Conservation (phyloP, 1,140 invertebrate species). For the Drosophila nigromelanica region DNA sequence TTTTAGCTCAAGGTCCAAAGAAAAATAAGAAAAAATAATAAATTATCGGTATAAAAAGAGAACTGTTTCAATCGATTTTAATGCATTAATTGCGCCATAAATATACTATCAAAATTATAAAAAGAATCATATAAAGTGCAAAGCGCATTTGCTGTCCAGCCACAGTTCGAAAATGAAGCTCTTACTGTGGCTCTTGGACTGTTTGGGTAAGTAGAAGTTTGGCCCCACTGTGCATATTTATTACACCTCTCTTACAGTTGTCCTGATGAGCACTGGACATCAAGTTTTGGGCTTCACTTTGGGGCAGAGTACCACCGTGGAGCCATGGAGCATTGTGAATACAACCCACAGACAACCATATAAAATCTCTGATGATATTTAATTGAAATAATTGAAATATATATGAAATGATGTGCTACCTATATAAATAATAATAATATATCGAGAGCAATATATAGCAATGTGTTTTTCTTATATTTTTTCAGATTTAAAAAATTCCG, state of each 20-base stretch:
- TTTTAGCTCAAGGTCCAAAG: neutral
- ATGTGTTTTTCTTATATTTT: neutral
- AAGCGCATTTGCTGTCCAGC: conserved; percentile 20
- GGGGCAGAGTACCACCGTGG: neutral
- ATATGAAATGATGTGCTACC: neutral
- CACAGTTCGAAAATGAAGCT: conserved; percentile 30
- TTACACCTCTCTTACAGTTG: conserved; percentile 18
- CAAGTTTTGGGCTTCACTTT: neutral
- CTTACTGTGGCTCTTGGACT: conserved; percentile 3
- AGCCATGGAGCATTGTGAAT: conserved; percentile 14
- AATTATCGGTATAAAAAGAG: conserved; percentile 21
- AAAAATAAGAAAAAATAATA: conserved; percentile 35
- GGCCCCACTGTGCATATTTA: neutral
- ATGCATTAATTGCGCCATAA: conserved; percentile 4
- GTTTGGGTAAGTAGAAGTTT: conserved; percentile 32
- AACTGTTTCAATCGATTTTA: conserved; percentile 61
- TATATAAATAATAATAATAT: neutral
- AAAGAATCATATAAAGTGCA: conserved; percentile 23
- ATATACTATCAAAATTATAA: conserved; percentile 5
- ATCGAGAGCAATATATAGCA: neutral
- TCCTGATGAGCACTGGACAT: neutral
- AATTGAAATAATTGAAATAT: neutral
- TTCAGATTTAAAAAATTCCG: too few relatives aligned
- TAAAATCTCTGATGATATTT: conserved; percentile 52
- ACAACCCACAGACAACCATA: conserved; percentile 23